A percentile compares a stretch with the other conserved stretches of the same genome.
Evolutionary conservation across 2,797 vertebrate species (phyloP).

Genomic region (Rachycentron canadum): DNA sequence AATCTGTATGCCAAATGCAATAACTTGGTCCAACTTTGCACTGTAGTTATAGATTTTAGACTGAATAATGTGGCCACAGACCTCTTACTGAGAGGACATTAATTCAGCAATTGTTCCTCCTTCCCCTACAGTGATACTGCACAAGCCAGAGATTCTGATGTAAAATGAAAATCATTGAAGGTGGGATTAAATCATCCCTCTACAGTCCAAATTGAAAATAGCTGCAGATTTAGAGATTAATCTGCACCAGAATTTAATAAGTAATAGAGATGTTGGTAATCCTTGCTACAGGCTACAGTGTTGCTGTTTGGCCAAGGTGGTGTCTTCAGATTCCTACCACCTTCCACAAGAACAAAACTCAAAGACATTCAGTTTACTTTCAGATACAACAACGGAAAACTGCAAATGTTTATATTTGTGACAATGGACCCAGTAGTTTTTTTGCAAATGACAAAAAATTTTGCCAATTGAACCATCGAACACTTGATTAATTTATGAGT

Average conservation of each 20-base stretch:
- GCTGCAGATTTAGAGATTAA: conserved; percentile 75
- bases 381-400: neutral
- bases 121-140: neutral
- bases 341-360: neutral
- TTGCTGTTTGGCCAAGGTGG: conserved; percentile 17
- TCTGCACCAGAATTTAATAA: conserved; percentile 65
- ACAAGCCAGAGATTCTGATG: conserved; percentile 17
- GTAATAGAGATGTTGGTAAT: conserved; percentile 67
- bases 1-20: neutral
- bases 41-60: neutral
- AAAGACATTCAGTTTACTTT: neutral
- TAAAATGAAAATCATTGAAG: conserved; percentile 37
- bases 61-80: neutral
- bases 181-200: conserved; percentile 62
- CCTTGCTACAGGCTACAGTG: conserved; percentile 37
- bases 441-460: neutral
- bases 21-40: neutral
- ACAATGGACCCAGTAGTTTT: neutral
- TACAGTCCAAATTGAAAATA: conserved; percentile 61
- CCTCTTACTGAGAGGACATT: neutral
- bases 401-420: neutral
- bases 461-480: neutral
- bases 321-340: neutral
- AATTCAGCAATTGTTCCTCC: conserved; percentile 7
- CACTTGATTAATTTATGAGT: neutral